Percentiles rank a stretch among this genome's conserved stretches.
Evolutionary conservation across 2,888 invertebrate genomes (phyloP).

Genomic region (Rotaria sp.): DNA sequence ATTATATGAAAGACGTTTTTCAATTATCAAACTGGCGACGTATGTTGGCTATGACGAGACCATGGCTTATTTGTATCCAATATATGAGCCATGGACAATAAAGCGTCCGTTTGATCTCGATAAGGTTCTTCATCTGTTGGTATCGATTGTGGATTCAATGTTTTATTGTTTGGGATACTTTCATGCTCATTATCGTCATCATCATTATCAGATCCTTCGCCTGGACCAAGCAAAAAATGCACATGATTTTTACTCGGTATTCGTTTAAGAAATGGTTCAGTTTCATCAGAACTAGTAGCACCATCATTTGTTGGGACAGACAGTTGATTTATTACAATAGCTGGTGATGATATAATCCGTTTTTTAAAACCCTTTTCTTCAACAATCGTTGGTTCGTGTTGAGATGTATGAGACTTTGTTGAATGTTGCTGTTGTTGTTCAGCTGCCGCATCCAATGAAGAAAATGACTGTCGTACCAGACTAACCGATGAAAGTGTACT

Average conservation of each 20-base stretch:
- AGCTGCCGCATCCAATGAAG: background rate
- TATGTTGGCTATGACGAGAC: background rate
- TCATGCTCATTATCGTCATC: background rate
- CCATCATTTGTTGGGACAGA: background rate
- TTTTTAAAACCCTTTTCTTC: background rate
- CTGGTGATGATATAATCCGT: background rate
- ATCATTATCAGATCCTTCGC: background rate
- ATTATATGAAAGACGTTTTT: background rate
- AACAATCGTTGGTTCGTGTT: background rate
- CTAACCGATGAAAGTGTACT: conserved; percentile 17
- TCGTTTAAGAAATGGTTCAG: conserved; percentile 20
- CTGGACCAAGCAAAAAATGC: background rate
- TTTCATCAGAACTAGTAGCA: background rate
- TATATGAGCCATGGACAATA: background rate
- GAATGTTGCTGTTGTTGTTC: background rate
- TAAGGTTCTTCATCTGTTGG: background rate
- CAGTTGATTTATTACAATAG: background rate
- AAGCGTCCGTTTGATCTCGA: background rate
- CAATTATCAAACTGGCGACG: background rate
- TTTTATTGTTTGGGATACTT: background rate
- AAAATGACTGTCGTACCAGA: background rate
- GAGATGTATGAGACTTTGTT: background rate
- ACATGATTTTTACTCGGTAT: conserved; percentile 20
- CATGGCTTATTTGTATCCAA: conserved; percentile 14
- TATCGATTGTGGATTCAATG: no score